Base-by-base conservation (phyloP, 2,888 invertebrate genomes). In the Trichacis sp. region DNA sequence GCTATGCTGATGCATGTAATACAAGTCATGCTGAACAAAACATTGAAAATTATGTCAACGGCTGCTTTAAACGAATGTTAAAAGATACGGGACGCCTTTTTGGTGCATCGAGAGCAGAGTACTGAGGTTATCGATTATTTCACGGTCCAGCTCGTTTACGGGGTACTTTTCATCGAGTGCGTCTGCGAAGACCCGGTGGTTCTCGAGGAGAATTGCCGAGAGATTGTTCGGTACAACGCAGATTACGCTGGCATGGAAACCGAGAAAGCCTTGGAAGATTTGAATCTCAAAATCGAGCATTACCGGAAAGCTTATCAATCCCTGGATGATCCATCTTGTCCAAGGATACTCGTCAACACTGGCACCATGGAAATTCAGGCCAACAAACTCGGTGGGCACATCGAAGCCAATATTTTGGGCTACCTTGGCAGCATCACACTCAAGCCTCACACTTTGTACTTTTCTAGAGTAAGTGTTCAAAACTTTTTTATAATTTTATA, bases 21-120 rank as follows among this genome's bases (percentile, higher is more conserved):
- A n/a, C n/a, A n/a, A n/a, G n/a, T n/a, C n/a, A n/a, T n/a, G n/a
- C n/a, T n/a, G n/a, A n/a, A n/a, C n/a, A n/a, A n/a, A n/a, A n/a
- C n/a, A n/a, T n/a, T n/a, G n/a, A n/a, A n/a, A n/a, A n/a, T n/a
- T n/a, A n/a, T n/a, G n/a, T n/a, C n/a, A n/a, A n/a, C n/a, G n/a
- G n/a, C n/a, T n/a, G n/a, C n/a, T n/a, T n/a, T n/a, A n/a, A n/a
- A n/a, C n/a, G n/a, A 12, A 51, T 42, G 47, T 48, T 19, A 49
- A 11, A 80, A 94, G 93, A 94, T 97, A 68, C 90, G 97, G 77
- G 97, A 97, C 85, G 97, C 96, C 29, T 96, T 96, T 15, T 95
- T 97, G 85, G 94, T 96, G 38, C 95, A 95, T 0, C 87, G 91
- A 45, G 90, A 91, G 56, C 92, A 96, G 68, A 89, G 97, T 19